phyloP scores from a whole-genome alignment of 1,140 invertebrate genomes.

The Polypedilum vanderplanki region DNA sequence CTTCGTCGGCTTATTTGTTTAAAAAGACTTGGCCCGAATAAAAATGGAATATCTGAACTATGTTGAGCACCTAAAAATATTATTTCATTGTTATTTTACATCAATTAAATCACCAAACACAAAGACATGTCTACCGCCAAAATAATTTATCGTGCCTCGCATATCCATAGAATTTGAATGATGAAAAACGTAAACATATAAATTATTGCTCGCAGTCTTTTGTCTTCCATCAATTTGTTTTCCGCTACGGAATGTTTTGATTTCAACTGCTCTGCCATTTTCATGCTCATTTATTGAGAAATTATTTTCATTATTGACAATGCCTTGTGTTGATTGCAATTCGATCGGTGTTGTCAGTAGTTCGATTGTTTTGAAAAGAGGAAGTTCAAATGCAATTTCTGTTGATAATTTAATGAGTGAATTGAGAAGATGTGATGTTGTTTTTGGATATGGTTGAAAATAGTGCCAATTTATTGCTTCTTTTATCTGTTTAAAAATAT shows the following conservation, averaged over 20 bases:
- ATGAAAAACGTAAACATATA: conserved; percentile 46
- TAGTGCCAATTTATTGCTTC: conserved; percentile 50
- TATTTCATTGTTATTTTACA: too few relatives aligned
- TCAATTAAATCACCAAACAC: background rate
- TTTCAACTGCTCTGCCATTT: background rate
- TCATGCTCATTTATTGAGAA: background rate
- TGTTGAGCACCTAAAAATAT: conserved; percentile 49
- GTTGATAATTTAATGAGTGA: conserved; percentile 40
- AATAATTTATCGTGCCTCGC: conserved; percentile 39
- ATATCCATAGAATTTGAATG: conserved; percentile 42
- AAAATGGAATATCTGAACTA: conserved; percentile 54
- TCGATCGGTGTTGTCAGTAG: conserved; percentile 35
- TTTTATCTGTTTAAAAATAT: conserved; percentile 33
- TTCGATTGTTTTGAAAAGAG: conserved; percentile 38
- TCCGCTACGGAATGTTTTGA: conserved; percentile 39
- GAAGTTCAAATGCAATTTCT: conserved; percentile 39
- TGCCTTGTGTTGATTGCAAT: conserved; percentile 35
- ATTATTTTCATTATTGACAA: background rate
- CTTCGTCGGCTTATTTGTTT: conserved; percentile 52
- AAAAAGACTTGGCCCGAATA: conserved; percentile 57
- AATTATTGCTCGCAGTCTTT: conserved; percentile 34
- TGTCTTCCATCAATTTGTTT: conserved; percentile 35
- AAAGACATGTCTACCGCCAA: conserved; percentile 34
- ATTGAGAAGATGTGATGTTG: conserved; percentile 35
- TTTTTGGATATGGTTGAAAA: conserved; percentile 34